Evolutionary conservation across 2,797 vertebrate species (phyloP).

Genomic region (Atherinosoma microstoma): DNA sequence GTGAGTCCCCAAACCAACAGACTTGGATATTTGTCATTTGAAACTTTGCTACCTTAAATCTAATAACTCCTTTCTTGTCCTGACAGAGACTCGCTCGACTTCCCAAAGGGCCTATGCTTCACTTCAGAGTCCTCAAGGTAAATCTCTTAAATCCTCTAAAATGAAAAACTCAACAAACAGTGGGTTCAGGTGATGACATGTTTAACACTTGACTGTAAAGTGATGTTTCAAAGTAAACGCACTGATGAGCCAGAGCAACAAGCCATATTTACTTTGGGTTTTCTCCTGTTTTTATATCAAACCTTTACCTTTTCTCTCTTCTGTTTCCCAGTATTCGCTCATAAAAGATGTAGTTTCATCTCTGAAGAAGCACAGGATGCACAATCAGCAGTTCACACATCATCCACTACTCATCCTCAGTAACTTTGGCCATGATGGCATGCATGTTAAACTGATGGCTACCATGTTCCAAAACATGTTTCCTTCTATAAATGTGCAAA

Average conservation of each 20-base stretch:
- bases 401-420: slow-evolving; percentile 92
- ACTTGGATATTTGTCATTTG: fast-evolving
- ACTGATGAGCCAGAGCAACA: slow-evolving; percentile 67
- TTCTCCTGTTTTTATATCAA: background rate
- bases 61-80: background rate
- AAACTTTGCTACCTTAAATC: background rate
- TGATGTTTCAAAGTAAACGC: slow-evolving; percentile 84
- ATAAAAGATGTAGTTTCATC: slow-evolving; percentile 91
- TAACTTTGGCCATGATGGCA: slow-evolving; percentile 90
- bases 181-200: slow-evolving; percentile 68
- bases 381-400: slow-evolving; percentile 92
- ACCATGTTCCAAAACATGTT: slow-evolving; percentile 97
- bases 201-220: slow-evolving; percentile 63
- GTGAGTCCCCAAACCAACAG: slow-evolving; percentile 74
- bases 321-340: slow-evolving; percentile 85
- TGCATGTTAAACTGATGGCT: slow-evolving; percentile 94
- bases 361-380: slow-evolving; percentile 92
- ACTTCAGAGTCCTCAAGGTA: slow-evolving; percentile 89
- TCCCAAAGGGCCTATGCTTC: slow-evolving; percentile 90
- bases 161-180: background rate
- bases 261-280: background rate
- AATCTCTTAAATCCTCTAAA: background rate
- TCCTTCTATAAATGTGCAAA: slow-evolving; percentile 94
- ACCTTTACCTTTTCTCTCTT: background rate
- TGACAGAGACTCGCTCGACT: slow-evolving; percentile 90